These are phyloP conservation scores for Holotrichia oblita DNA, from an alignment of 1,140 invertebrate species.

Conservation along the genomic window DNA sequence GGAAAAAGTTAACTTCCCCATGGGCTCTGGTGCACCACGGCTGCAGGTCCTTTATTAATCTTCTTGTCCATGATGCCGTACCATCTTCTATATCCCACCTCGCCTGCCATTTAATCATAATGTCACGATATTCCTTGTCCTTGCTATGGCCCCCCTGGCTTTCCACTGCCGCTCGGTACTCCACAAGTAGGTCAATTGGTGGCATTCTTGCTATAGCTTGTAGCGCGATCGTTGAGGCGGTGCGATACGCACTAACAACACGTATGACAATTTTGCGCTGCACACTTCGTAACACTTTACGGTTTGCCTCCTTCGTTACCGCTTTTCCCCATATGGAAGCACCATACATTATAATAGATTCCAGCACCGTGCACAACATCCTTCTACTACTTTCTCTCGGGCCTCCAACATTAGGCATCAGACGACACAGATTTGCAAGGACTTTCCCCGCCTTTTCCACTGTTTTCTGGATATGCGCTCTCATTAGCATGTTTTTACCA, in stretches of 20 bases:
- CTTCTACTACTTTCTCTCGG: no score
- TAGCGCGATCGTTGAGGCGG: no score
- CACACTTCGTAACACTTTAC: not conserved
- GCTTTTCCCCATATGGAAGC: not conserved
- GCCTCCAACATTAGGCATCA: no score
- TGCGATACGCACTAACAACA: no score
- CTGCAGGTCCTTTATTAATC: not conserved
- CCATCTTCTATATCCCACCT: not conserved
- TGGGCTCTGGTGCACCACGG: not conserved
- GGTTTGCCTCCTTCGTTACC: not conserved
- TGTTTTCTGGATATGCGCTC: no score
- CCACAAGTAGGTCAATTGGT: not conserved
- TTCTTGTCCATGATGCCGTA: not conserved
- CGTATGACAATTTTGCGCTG: not conserved
- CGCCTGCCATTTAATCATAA: not conserved
- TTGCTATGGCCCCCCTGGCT: conserved; percentile 5
- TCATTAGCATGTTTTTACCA: not conserved
- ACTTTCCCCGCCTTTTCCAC: no score
- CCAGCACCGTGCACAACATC: no score
- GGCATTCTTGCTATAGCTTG: not conserved
- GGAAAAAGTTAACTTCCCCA: not conserved
- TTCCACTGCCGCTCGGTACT: not conserved
- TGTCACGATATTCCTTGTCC: not conserved
- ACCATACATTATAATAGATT: not conserved
- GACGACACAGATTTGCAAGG: no score